Conservation (phyloP, 2,888 invertebrate species). For the Cataglyphis rosenhaueri region DNA sequence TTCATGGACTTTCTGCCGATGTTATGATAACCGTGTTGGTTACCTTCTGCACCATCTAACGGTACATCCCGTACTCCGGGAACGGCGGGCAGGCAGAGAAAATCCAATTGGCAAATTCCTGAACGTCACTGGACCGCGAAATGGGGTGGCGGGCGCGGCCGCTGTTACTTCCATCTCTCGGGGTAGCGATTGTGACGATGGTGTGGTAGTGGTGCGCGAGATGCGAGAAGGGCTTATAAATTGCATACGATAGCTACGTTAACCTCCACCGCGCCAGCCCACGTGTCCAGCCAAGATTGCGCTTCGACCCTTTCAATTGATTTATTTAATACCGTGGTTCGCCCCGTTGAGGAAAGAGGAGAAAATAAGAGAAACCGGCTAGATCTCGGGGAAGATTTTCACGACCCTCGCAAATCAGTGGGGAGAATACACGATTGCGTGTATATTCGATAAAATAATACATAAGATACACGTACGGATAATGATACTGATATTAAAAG, state of each 20-base stretch:
- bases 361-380: constrained; percentile 13
- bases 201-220: constrained; percentile 67
- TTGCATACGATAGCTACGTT: constrained; percentile 81
- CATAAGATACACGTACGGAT: not conserved
- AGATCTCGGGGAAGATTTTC: constrained; percentile 20
- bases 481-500: not conserved
- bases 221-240: constrained; percentile 81
- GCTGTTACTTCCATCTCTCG: constrained; percentile 80
- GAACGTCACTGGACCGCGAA: constrained; percentile 84
- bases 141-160: constrained; percentile 82
- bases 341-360: constrained; percentile 50
- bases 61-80: constrained; percentile 78
- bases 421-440: not conserved
- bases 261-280: constrained; percentile 65
- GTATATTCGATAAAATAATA: constrained; percentile 2
- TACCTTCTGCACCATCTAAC: constrained; percentile 82
- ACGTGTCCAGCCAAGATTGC: constrained; percentile 78
- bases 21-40: constrained; percentile 77
- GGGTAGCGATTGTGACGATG: constrained; percentile 76
- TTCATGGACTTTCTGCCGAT: constrained; percentile 71
- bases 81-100: constrained; percentile 81
- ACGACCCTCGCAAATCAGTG: not conserved
- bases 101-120: constrained; percentile 85
- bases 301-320: constrained; percentile 78
- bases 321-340: constrained; percentile 74